Conservation (phyloP, 2,888 invertebrate species). For the Formica aserva region DNA sequence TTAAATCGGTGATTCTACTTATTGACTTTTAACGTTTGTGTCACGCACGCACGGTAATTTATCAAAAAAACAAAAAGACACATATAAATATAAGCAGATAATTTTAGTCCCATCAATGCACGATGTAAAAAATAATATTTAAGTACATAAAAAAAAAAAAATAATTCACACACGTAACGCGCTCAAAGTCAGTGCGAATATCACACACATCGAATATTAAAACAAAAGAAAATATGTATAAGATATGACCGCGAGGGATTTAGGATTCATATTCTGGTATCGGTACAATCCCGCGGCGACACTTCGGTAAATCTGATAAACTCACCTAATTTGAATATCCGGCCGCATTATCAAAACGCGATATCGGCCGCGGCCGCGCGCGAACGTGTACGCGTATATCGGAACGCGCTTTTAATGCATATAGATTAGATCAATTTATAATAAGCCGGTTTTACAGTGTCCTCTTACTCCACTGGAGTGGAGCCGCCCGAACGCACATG, state of each 20-base stretch:
- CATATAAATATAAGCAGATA: neutral
- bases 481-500: conserved; percentile 6
- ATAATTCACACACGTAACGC: conserved; percentile 15
- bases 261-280: conserved; percentile 56
- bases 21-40: neutral
- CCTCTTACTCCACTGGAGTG: conserved; percentile 42
- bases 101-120: neutral
- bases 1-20: neutral
- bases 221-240: conserved; percentile 5
- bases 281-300: conserved; percentile 73
- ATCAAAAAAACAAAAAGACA: neutral
- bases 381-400: conserved; percentile 77
- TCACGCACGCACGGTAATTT: neutral
- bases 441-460: conserved; percentile 81
- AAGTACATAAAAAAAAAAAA: neutral
- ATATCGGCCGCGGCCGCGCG: conserved; percentile 79
- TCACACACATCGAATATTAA: neutral
- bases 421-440: conserved; percentile 85
- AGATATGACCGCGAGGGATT: conserved; percentile 51
- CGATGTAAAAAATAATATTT: neutral
- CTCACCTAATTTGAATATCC: conserved; percentile 83
- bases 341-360: conserved; percentile 84
- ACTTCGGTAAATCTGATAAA: conserved; percentile 82
- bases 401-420: conserved; percentile 84
- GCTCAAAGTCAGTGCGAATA: neutral